A percentile compares a stretch with the other conserved stretches of the same genome.
Conservation (phyloP, 2,797 vertebrate genomes). For the Coccyzus lansbergi region DNA sequence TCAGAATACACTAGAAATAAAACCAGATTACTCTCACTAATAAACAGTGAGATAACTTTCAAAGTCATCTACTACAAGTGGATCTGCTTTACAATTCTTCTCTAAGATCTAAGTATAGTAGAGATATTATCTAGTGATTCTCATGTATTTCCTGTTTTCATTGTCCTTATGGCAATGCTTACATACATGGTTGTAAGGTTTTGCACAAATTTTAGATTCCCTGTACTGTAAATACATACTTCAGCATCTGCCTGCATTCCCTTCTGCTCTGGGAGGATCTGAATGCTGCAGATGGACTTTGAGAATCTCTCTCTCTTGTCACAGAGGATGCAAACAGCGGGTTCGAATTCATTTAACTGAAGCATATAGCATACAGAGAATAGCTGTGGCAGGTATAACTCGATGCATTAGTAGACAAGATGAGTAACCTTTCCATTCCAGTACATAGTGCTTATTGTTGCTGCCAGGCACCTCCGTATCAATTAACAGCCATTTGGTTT, state of each 20-base stretch:
- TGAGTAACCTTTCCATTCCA: conserved; percentile 4
- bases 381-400: neutral
- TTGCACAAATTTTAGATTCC: neutral
- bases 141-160: neutral
- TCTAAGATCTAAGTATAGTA: neutral
- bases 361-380: neutral
- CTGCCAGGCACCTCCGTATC: conserved; percentile 8
- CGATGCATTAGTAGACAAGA: conserved; percentile 22
- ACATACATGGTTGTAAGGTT: neutral
- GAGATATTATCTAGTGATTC: neutral
- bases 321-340: neutral
- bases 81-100: neutral
- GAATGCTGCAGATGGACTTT: neutral
- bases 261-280: neutral
- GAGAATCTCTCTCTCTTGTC: neutral
- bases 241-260: neutral
- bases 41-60: neutral
- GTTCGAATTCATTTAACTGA: neutral
- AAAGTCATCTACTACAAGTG: neutral
- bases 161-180: neutral
- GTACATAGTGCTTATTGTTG: neutral
- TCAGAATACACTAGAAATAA: neutral
- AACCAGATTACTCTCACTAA: neutral
- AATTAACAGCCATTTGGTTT: conserved; percentile 15
- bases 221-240: neutral